Evolutionary conservation across 2,113 vertebrate species (phyloP), one percentile per base, ranked within the genome.

Genomic region (Furnarius figulus): DNA sequence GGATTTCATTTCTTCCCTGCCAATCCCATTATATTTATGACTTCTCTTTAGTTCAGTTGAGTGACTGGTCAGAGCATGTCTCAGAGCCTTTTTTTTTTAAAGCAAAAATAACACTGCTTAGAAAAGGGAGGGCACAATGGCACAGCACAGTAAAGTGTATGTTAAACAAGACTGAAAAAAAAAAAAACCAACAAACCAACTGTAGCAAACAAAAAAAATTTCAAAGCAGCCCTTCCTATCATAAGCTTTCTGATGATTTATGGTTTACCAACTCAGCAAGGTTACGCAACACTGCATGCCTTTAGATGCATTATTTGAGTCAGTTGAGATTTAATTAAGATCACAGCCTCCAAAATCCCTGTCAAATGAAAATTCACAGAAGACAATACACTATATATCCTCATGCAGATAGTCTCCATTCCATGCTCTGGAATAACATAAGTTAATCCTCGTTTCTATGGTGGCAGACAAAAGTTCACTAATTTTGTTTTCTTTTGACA

Each of bases 291-390:
- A 82, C 95, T 97, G 98, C 98, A 95, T 98, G 98, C 98, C 98
- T 99, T 99, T 98, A 98, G 98, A 98, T 98, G 98, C 97, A 97
- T 98, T 98, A 99, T 99, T 99, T 98, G 98, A 99, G 98, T 98
- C 98, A 97, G 98, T 98, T 98, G 98, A 99, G 98, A 99, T 99
- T 99, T 99, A 99, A 99, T 99, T 99, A 99, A 99, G 99, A 99
- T 99, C 98, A 98, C 98, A 98, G 98, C 97, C 98, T 98, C 97
- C 98, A 98, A 99, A 99, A 99, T 98, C 98, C 98, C 97, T 98
- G 98, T 99, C 98, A 98, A 98, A 99, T 98, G 97, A 98, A 99
- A 99, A 98, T 98, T 98, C 98, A 98, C 97, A 97, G 97, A 98
- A 99, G 98, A 99, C 99, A 99, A 99, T 98, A 98, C 98, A 98